Base-by-base conservation (phyloP, 2,797 vertebrate genomes). In the Odontamblyopus lacepedii region DNA sequence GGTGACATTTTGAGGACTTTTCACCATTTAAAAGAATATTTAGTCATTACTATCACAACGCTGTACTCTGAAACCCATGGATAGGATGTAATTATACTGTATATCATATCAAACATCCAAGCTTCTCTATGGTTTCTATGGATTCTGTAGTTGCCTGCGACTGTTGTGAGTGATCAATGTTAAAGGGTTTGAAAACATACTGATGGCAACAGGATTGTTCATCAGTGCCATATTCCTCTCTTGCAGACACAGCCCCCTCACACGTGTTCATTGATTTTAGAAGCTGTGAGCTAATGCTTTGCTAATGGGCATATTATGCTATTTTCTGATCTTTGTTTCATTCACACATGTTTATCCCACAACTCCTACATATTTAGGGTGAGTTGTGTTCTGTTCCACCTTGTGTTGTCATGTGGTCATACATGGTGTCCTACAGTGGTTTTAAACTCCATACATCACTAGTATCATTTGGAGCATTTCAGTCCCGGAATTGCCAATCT, bases 231-330 rank as follows among this genome's bases (percentile, higher is more conserved):
- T 61, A 30, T 30, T 61, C 29, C 15, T 29, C 56, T 30, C 18
- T 32, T 61, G 18, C 29, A 61, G 29, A 61, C 15, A 7, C 6
- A 29, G 16, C 59, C 55, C 55, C 55, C 55, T 11, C 55, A 57
- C 55, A 26, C 4, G 4, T 9, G 11, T 26, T 57, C 81, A 93
- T 94, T 89, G 91, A 93, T 93, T 91, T 89, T 74, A 81, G 75
- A 76, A 82, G 77, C 86, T 86, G 85, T 76, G 84, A 86, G 80
- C 81, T 89, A 80, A 87, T 72, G 9, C 65, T 77, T 74, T 89
- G 87, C 91, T 92, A 48, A 48, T 3, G 44, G 41, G 13, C 44
- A 48, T 48, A 48, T 48, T 48, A 16, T 15, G 44, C 44, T 48
- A 4, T 48, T 15, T 48, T 48, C 44, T 48, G 44, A 48, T 48